Evolutionary conservation across 2,888 invertebrate species (phyloP).

Genomic region (Drosophila stalkeri): DNA sequence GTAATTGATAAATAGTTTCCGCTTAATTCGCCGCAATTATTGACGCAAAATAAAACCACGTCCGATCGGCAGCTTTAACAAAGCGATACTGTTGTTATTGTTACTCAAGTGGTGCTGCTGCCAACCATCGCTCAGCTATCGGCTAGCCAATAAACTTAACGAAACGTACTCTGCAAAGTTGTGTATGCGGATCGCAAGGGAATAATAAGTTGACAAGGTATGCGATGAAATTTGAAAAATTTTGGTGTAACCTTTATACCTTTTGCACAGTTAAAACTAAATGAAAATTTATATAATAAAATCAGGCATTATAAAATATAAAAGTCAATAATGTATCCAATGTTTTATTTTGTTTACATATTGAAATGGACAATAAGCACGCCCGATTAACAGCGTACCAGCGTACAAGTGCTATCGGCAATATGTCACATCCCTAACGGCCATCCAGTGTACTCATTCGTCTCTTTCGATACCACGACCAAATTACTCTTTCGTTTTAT

Average conservation of each 20-base stretch:
- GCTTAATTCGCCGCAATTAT: slow-evolving; percentile 24
- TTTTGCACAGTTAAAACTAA: not conserved
- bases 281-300: not conserved
- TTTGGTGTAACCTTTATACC: too few relatives aligned
- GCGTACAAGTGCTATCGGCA: slow-evolving; percentile 7
- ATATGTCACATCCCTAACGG: slow-evolving; percentile 19
- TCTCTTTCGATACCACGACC: slow-evolving; percentile 47
- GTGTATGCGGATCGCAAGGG: slow-evolving; percentile 11
- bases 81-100: slow-evolving; percentile 50
- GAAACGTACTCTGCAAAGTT: slow-evolving; percentile 17
- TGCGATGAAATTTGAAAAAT: not conserved
- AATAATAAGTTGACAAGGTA: not conserved
- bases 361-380: slow-evolving; percentile 4
- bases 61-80: slow-evolving; percentile 55
- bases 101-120: slow-evolving; percentile 44
- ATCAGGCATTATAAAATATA: not conserved
- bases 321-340: not conserved
- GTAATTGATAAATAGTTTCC: slow-evolving; percentile 40
- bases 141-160: slow-evolving; percentile 30
- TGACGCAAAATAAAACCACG: slow-evolving; percentile 24
- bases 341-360: not conserved
- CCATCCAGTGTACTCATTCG: slow-evolving; percentile 42
- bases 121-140: slow-evolving; percentile 11
- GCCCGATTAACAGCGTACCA: slow-evolving; percentile 5
- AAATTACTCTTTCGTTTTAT: slow-evolving; percentile 52